Evolutionary conservation across 2,113 vertebrate species (phyloP).

Genomic region (Cochlearius cochlearius): DNA sequence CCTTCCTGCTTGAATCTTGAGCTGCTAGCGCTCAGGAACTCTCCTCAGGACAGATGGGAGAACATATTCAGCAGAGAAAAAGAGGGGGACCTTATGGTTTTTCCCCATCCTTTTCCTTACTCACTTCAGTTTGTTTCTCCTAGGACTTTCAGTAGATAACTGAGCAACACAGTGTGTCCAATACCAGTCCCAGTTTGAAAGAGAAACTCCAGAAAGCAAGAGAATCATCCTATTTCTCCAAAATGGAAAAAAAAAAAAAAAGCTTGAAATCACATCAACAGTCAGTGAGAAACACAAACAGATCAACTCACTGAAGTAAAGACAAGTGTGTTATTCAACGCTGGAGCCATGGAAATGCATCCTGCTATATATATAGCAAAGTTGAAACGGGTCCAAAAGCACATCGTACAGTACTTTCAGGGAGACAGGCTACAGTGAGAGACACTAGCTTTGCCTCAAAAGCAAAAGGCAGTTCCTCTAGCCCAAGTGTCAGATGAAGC

Average conservation of each 20-base stretch:
- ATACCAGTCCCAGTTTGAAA: neutral
- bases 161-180: neutral
- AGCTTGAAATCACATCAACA: neutral
- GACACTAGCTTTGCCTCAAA: neutral
- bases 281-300: neutral
- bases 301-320: neutral
- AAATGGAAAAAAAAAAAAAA: neutral
- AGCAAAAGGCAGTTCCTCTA: neutral
- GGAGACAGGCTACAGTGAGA: neutral
- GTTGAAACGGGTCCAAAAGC: neutral
- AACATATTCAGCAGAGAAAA: neutral
- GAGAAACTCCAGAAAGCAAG: neutral
- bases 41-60: neutral
- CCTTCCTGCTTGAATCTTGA: neutral
- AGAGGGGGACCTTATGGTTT: neutral
- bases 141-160: neutral
- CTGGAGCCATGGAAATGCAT: neutral
- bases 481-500: neutral
- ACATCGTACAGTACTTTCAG: accelerated
- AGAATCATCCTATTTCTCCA: neutral
- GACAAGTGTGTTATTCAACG: neutral
- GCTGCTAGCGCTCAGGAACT: neutral
- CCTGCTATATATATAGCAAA: neutral
- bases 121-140: neutral
- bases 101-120: neutral